These are phyloP conservation scores for Lerema accius DNA, from an alignment of 1,140 invertebrate species.

Conservation along the genomic window DNA sequence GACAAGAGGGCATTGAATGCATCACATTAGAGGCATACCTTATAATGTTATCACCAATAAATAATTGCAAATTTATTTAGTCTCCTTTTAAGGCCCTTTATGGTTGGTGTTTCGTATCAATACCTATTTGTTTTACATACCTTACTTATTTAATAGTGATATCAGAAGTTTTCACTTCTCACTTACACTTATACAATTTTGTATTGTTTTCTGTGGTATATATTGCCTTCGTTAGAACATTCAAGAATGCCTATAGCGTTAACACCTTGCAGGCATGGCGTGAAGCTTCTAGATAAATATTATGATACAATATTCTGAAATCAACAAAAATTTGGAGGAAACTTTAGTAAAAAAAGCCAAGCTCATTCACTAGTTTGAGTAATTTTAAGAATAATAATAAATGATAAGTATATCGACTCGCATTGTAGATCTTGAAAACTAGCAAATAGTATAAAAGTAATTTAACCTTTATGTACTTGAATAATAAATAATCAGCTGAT, in stretches of 20 bases:
- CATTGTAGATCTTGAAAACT: no score
- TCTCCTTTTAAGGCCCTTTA: neutral
- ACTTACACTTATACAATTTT: neutral
- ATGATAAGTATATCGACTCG: no score
- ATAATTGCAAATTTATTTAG: slow-evolving; percentile 1
- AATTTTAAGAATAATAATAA: no score
- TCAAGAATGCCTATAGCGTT: no score
- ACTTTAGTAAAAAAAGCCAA: no score
- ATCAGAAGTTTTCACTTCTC: neutral
- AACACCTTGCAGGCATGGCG: neutral
- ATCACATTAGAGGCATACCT: neutral
- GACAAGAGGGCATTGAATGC: slow-evolving; percentile 1
- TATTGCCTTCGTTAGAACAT: neutral
- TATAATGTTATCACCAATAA: slow-evolving; percentile 2
- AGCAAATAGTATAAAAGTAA: no score
- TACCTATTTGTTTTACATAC: neutral
- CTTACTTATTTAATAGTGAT: slow-evolving; percentile 4
- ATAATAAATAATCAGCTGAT: no score
- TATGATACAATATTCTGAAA: no score
- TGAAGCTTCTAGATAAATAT: no score
- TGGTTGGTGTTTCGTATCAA: neutral
- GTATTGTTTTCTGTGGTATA: neutral
- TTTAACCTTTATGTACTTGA: no score
- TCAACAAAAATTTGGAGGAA: no score
- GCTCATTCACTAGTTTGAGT: no score